Evolutionary conservation across 2,888 invertebrate species (phyloP).

Genomic region (Aphidoletes aphidimyza): DNA sequence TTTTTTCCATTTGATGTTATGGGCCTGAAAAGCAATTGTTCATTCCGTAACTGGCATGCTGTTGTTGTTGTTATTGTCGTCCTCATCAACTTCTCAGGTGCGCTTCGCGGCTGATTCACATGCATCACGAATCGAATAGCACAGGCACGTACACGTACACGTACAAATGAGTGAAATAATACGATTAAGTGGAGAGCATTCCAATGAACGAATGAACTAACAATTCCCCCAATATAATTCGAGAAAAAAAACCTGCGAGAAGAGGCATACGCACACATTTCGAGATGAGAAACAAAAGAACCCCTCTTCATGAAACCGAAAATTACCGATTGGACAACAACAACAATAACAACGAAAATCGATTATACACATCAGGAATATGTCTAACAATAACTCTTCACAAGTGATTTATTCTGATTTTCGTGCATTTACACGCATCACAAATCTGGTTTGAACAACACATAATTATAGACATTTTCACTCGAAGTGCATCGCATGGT

Average conservation of each 20-base stretch:
- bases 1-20: no score
- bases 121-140: neutral
- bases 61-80: neutral
- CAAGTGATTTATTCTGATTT: constrained; percentile 42
- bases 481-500: constrained; percentile 13
- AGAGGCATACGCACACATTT: neutral
- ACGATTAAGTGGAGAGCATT: neutral
- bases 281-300: constrained; percentile 19
- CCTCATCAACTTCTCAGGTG: neutral
- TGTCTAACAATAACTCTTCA: constrained; percentile 28
- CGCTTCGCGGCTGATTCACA: neutral
- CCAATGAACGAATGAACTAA: neutral
- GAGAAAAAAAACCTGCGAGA: neutral
- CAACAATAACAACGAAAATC: neutral
- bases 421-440: neutral
- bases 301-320: neutral
- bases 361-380: constrained; percentile 19
- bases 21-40: neutral
- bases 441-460: constrained; percentile 29
- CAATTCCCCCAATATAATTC: neutral
- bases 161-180: constrained; percentile 12
- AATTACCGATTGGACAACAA: neutral
- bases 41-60: no score
- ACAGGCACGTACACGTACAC: constrained; percentile 25
- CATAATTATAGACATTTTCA: constrained; percentile 32